Conservation (phyloP, 2,113 vertebrate species). For the Passer domesticus region DNA sequence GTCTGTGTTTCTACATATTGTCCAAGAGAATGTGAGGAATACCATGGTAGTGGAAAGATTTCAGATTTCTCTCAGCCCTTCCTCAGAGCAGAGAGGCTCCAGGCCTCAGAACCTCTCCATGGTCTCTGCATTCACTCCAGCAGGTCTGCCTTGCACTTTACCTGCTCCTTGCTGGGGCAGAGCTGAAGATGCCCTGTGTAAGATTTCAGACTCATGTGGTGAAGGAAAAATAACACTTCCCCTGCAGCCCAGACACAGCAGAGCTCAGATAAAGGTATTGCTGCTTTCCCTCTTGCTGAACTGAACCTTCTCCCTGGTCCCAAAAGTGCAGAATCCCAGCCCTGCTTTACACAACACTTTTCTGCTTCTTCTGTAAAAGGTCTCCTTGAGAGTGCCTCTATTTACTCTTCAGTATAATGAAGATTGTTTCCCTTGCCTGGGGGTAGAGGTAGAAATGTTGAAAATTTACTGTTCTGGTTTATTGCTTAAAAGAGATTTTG, state of each 20-base stretch:
- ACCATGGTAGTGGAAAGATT: not conserved
- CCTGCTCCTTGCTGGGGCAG: not conserved
- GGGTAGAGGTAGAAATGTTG: not conserved
- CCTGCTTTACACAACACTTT: not conserved
- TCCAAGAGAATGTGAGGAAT: not conserved
- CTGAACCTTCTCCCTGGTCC: fast-evolving
- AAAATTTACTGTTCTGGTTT: not conserved
- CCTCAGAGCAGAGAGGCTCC: not conserved
- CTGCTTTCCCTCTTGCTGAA: not conserved
- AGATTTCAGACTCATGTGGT: not conserved
- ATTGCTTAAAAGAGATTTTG: not conserved
- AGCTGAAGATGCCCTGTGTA: not conserved
- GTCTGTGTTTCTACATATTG: not conserved
- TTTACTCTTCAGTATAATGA: not conserved
- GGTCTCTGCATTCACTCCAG: not conserved
- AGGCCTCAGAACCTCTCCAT: fast-evolving
- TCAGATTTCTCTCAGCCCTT: not conserved
- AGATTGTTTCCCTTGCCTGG: not conserved
- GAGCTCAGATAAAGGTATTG: not conserved
- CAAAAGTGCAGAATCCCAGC: not conserved
- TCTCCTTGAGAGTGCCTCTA: not conserved
- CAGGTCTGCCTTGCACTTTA: not conserved
- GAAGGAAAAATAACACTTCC: not conserved
- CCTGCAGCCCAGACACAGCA: not conserved
- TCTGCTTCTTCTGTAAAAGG: not conserved